phyloP scores from a whole-genome alignment of 2,113 vertebrate genomes.

The Edolisoma coerulescens region DNA sequence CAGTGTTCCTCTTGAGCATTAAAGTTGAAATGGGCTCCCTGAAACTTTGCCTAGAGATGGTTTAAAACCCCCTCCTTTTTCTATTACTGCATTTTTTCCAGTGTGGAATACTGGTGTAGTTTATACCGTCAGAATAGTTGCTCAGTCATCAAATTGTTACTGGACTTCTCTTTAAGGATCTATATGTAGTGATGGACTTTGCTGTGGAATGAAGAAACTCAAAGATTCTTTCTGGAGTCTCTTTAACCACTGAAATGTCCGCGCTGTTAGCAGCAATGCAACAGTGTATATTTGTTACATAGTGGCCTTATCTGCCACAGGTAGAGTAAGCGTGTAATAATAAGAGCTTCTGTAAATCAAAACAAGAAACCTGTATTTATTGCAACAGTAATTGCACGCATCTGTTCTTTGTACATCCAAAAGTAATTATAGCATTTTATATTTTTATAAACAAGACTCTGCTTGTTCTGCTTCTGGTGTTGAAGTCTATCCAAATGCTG shows the following conservation, averaged over 20 bases:
- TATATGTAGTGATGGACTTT: rapidly evolving
- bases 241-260: neutral
- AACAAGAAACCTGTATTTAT: neutral
- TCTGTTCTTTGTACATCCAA: neutral
- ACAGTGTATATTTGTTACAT: neutral
- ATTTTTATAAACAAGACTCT: neutral
- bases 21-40: neutral
- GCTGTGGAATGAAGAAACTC: neutral
- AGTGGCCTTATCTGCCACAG: neutral
- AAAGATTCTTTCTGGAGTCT: neutral
- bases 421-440: neutral
- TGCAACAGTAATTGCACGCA: neutral
- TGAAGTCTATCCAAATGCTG: neutral
- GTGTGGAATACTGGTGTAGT: neutral
- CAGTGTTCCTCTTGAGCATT: neutral
- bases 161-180: neutral
- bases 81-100: neutral
- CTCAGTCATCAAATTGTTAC: neutral
- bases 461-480: neutral
- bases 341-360: neutral
- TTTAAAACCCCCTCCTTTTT: neutral
- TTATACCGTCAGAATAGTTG: neutral
- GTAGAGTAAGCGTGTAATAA: neutral
- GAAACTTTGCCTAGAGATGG: neutral
- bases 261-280: neutral